Percentiles rank a stretch among this genome's conserved stretches.
Evolutionary conservation across 2,888 invertebrate species (phyloP).

Genomic region (Phrixothrix hirtus): DNA sequence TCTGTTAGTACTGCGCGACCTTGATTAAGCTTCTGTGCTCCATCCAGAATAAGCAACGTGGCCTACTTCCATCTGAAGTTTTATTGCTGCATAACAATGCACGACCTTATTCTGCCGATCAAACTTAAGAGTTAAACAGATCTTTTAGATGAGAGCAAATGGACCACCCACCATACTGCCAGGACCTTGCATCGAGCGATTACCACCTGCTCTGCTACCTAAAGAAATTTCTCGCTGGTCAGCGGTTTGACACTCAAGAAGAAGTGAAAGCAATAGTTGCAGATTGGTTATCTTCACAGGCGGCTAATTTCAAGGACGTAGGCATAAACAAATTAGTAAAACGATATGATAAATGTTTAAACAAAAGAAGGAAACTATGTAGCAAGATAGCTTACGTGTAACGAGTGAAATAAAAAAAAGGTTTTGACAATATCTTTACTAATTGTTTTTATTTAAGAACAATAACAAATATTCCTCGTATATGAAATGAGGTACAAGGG

Average conservation of each 20-base stretch:
- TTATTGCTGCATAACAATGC: too few species aligned
- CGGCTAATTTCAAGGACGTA: neutral
- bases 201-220: too few species aligned
- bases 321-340: neutral
- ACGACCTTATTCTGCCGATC: too few species aligned
- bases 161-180: neutral
- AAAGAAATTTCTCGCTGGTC: too few species aligned
- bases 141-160: too few species aligned
- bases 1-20: neutral
- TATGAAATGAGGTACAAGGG: too few species aligned
- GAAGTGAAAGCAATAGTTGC: too few species aligned
- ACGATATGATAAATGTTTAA: constrained; percentile 1
- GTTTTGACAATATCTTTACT: too few species aligned
- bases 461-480: too few species aligned
- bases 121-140: neutral
- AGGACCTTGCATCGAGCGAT: too few species aligned
- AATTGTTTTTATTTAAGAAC: too few species aligned
- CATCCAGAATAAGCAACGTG: constrained; percentile 4
- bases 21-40: neutral
- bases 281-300: too few species aligned
- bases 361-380: neutral
- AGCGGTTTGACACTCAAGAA: neutral
- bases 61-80: neutral
- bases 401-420: neutral
- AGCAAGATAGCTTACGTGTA: neutral